Evolutionary conservation across 2,797 vertebrate species (phyloP).

Genomic region (Epinephelus coioides): DNA sequence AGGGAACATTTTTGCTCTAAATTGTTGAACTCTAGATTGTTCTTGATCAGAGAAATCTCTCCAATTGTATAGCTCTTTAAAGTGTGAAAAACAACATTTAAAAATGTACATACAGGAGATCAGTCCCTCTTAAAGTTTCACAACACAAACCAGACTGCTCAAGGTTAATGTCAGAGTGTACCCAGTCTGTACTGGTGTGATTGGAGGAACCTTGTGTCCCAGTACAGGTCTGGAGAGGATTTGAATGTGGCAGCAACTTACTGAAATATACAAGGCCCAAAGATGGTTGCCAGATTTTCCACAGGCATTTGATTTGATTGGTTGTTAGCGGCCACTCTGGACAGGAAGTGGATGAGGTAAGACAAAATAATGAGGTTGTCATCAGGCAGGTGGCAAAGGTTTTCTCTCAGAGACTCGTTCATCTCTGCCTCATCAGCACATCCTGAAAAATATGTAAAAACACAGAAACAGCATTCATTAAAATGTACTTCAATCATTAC

Average conservation of each 20-base stretch:
- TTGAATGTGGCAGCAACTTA: conserved; percentile 71
- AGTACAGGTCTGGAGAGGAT: conserved; percentile 21
- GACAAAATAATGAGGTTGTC: conserved; percentile 81
- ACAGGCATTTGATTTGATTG: conserved; percentile 88
- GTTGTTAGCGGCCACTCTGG: conserved; percentile 83
- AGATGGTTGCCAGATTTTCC: conserved; percentile 87
- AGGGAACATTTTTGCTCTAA: not conserved
- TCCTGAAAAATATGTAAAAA: conserved; percentile 55
- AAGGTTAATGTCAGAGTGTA: conserved; percentile 9
- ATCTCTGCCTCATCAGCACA: conserved; percentile 56
- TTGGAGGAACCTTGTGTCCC: not conserved
- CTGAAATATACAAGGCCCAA: conserved; percentile 89
- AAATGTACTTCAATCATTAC: not conserved
- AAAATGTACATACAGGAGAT: not conserved
- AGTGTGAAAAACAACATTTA: conserved; percentile 5
- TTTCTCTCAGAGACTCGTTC: conserved; percentile 73
- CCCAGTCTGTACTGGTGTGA: not conserved
- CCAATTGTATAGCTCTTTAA: not conserved
- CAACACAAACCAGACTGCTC: conserved; percentile 5
- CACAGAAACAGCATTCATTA: conserved; percentile 11
- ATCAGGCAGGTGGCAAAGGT: conserved; percentile 79
- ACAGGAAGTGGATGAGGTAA: conserved; percentile 87
- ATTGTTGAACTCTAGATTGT: not conserved
- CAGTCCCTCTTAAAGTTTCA: not conserved
- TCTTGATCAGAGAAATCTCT: not conserved